Conservation (phyloP, 2,113 vertebrate species). For the Stegostoma tigrinum region DNA sequence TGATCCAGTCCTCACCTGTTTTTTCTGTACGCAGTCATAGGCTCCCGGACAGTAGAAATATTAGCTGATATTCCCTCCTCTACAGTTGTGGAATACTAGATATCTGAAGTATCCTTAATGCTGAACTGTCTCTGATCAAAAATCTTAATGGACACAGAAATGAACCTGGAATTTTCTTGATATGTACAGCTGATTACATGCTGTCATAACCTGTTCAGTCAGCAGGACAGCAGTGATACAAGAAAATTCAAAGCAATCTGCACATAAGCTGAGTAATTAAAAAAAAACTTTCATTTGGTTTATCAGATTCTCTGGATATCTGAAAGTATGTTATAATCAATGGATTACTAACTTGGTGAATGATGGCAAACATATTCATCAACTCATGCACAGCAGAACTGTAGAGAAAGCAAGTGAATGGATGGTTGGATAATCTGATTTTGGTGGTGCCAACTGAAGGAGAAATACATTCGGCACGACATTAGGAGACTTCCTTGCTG, state of each 20-base stretch:
- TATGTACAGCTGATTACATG: not conserved
- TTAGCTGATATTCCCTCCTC: not conserved
- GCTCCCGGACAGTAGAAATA: not conserved
- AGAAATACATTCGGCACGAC: not conserved
- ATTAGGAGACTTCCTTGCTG: not conserved
- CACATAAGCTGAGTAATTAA: not conserved
- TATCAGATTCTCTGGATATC: not conserved
- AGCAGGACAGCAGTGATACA: not conserved
- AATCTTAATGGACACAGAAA: not conserved
- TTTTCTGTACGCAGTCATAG: not conserved
- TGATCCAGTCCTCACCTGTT: not conserved
- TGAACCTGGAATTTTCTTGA: not conserved
- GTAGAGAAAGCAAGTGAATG: not conserved
- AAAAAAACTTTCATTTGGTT: not conserved
- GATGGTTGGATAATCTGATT: not conserved
- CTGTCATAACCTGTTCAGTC: not conserved
- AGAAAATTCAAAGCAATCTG: not conserved
- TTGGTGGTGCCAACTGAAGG: not conserved
- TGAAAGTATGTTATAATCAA: not conserved
- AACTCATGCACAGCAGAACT: not conserved
- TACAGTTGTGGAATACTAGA: not conserved
- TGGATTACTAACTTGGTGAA: not conserved
- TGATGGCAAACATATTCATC: not conserved
- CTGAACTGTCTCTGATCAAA: not conserved
- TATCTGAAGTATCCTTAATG: not conserved